Evolutionary conservation across 2,888 invertebrate species (phyloP), one percentile per base, ranked within the genome.

Genomic region (Acronicta alni): DNA sequence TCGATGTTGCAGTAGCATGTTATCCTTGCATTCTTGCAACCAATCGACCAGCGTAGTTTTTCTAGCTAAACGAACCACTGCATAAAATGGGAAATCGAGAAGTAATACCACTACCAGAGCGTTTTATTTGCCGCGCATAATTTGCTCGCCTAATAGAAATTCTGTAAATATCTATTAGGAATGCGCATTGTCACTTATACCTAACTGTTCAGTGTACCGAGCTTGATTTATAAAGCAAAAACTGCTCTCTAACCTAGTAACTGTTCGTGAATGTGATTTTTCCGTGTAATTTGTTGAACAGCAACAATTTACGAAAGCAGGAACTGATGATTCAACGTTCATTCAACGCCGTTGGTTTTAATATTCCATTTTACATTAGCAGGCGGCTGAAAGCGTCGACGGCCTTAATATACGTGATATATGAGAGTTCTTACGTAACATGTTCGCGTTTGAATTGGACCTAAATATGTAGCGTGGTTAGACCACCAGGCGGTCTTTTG

Each of bases 261-360:
- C 57, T 60, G 60, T 56, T 44, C 37, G 59, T 62, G 43, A 63
- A 60, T 67, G 45, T 49, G 47, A 49, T 64, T 64, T 52, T 58
- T 55, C 54, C 43, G 47, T 38, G 48, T 49, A 57, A 57, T 72
- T 48, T 48, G 48, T 45, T 67, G 49, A 45, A 69, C 46, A 52
- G 10, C 32, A 72, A 71, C 47, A 54, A 67, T 71, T 68, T 45
- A 15, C 54, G 57, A 72, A 67, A 58, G 72, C 53, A 63, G 73
- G 69, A 70, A 70, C 52, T 47, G 35, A 45, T 49, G 48, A 72
- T 51, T 55, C 18, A 58, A 66, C 20, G 42, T 53, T 49, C 52
- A 49, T 72, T 52, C 41, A 67, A 56, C 52, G 53, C 38, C 4
- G 30, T 45, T 35, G 16, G 44, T 66, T 67, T 49, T 67, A 56